Percentiles rank a stretch among this genome's conserved stretches.
Conservation (phyloP, 2,888 invertebrate genomes). For the Athetis lepigone region DNA sequence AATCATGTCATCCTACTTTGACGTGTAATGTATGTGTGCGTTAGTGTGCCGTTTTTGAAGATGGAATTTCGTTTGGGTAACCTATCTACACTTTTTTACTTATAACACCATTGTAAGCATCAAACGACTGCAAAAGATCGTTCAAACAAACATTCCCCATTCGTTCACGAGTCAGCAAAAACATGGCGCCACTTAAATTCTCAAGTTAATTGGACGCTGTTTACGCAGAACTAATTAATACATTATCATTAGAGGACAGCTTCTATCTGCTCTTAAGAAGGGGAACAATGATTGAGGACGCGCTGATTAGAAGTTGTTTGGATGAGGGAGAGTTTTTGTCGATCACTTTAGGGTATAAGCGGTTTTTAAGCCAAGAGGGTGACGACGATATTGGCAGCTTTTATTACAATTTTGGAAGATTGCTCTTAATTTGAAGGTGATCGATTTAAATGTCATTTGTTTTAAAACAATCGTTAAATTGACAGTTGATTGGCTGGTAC, state of each 20-base stretch:
- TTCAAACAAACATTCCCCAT: slow-evolving; percentile 34
- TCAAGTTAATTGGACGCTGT: slow-evolving; percentile 75
- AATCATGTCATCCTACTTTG: too few relatives aligned
- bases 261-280: slow-evolving; percentile 33
- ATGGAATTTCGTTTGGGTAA: too few relatives aligned
- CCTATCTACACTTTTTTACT: too few relatives aligned
- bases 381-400: neutral
- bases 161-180: slow-evolving; percentile 58
- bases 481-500: neutral
- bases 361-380: neutral
- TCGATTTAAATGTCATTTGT: neutral
- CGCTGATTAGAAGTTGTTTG: slow-evolving; percentile 22
- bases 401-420: neutral
- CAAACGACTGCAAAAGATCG: slow-evolving; percentile 30
- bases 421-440: neutral
- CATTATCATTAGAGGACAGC: slow-evolving; percentile 70
- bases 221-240: slow-evolving; percentile 74
- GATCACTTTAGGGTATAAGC: slow-evolving; percentile 1
- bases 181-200: slow-evolving; percentile 66
- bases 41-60: too few relatives aligned
- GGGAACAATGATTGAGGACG: slow-evolving; percentile 25
- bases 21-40: too few relatives aligned
- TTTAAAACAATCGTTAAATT: neutral
- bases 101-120: too few relatives aligned
- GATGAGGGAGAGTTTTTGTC: neutral